These are phyloP conservation scores for Pipra filicauda DNA, from an alignment of 2,113 vertebrate species.

Conservation along the genomic window DNA sequence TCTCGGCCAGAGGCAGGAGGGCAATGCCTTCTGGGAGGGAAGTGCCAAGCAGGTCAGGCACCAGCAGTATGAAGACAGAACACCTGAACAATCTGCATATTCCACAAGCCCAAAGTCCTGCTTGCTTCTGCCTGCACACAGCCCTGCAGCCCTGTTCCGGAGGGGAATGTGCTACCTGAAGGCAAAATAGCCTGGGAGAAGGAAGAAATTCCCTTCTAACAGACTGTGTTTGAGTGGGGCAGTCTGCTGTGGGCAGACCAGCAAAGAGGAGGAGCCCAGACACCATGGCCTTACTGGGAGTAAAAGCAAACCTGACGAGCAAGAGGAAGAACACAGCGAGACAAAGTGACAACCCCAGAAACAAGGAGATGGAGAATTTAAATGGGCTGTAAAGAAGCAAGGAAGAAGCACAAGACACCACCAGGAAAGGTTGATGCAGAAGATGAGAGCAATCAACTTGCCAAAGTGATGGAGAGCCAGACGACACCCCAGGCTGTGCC, in stretches of 20 bases:
- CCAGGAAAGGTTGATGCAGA: background rate
- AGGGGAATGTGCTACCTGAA: background rate
- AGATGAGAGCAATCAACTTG: background rate
- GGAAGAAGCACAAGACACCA: background rate
- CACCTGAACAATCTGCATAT: background rate
- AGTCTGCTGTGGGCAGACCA: background rate
- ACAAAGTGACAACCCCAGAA: background rate
- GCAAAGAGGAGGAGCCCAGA: background rate
- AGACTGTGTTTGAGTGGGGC: background rate
- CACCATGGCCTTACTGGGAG: background rate
- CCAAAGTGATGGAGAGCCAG: background rate
- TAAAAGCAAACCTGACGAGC: background rate
- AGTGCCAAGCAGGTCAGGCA: background rate
- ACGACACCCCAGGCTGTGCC: background rate
- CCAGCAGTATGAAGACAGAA: background rate
- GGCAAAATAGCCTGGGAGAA: background rate
- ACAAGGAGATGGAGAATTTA: background rate
- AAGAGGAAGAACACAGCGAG: background rate
- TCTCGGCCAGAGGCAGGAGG: background rate
- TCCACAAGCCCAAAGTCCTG: background rate
- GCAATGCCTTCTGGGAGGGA: background rate
- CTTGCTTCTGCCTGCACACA: background rate
- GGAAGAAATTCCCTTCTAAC: background rate
- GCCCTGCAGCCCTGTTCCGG: background rate
- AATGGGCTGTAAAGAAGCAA: background rate